Conservation (phyloP, 2,888 invertebrate genomes). For the Falcaria lacertinaria region DNA sequence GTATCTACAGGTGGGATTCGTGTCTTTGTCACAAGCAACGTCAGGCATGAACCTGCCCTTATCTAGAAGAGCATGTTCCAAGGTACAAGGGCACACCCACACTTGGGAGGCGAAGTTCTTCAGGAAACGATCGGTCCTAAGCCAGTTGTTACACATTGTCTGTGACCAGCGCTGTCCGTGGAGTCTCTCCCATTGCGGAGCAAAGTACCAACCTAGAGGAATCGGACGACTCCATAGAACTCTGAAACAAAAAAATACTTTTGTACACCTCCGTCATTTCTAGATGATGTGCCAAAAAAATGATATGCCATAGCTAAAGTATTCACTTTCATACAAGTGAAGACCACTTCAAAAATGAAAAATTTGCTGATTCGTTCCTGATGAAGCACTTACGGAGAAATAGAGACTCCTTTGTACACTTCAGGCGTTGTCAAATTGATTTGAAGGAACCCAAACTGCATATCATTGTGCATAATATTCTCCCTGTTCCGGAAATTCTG, state of each 20-base stretch:
- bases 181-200: conserved; percentile 90
- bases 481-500: conserved; percentile 84
- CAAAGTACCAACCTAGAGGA: conserved; percentile 95
- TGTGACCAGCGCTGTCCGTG: conserved; percentile 91
- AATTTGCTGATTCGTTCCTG: no score
- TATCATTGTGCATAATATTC: conserved; percentile 84
- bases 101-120: conserved; percentile 93
- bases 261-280: not conserved
- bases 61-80: conserved; percentile 94
- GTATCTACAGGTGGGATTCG: conserved; percentile 92
- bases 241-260: conserved; percentile 38
- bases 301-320: not conserved
- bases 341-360: no score
- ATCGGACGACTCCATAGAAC: conserved; percentile 95
- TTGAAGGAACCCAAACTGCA: conserved; percentile 92
- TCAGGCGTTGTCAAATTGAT: conserved; percentile 91
- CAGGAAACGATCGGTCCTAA: conserved; percentile 87
- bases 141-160: conserved; percentile 93
- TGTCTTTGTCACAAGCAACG: conserved; percentile 93
- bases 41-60: conserved; percentile 96
- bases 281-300: not conserved
- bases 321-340: no score
- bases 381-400: conserved; percentile 85
- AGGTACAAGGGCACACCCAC: conserved; percentile 93
- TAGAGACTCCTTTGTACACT: conserved; percentile 80